phyloP scores from a whole-genome alignment of 2,113 vertebrate species.

The Eptatretus burgeri region DNA sequence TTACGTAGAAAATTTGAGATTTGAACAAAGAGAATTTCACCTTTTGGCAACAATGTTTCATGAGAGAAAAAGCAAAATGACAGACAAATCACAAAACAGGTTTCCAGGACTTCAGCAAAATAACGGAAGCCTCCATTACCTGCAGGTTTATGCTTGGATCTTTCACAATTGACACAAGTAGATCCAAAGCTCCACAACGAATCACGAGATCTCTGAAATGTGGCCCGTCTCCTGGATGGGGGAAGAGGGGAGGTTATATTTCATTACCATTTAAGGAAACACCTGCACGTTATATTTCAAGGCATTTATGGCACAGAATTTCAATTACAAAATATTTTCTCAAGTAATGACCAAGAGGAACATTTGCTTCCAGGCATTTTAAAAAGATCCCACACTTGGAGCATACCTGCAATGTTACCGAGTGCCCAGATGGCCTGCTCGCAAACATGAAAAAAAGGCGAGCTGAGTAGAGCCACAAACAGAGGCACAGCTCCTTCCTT shows the following conservation, averaged over 20 bases:
- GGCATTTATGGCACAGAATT: not conserved
- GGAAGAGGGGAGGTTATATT: conserved; percentile 3
- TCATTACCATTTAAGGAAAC: too few relatives aligned
- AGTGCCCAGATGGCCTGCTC: conserved; percentile 74
- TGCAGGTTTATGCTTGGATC: too few relatives aligned
- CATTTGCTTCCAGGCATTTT: not conserved
- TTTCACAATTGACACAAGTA: conserved; percentile 27
- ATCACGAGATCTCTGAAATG: conserved; percentile 51
- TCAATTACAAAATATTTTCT: not conserved
- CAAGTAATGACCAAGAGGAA: not conserved
- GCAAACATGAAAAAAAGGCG: conserved; percentile 43
- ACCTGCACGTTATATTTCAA: not conserved
- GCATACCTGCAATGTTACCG: conserved; percentile 60
- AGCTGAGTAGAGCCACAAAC: conserved; percentile 38
- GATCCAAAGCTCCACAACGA: conserved; percentile 38
- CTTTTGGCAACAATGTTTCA: too few relatives aligned
- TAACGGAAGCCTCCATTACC: too few relatives aligned
- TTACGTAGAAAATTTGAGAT: too few relatives aligned
- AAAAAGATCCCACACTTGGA: not conserved
- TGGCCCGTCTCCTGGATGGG: conserved; percentile 39
- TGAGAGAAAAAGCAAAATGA: too few relatives aligned
- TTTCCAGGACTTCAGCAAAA: too few relatives aligned
- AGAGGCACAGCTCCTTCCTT: conserved; percentile 49
- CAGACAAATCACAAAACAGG: too few relatives aligned
- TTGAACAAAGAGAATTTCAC: too few relatives aligned